Evolutionary conservation across 2,113 vertebrate genomes (phyloP).

Genomic region (Neolamprologus brichardi): DNA sequence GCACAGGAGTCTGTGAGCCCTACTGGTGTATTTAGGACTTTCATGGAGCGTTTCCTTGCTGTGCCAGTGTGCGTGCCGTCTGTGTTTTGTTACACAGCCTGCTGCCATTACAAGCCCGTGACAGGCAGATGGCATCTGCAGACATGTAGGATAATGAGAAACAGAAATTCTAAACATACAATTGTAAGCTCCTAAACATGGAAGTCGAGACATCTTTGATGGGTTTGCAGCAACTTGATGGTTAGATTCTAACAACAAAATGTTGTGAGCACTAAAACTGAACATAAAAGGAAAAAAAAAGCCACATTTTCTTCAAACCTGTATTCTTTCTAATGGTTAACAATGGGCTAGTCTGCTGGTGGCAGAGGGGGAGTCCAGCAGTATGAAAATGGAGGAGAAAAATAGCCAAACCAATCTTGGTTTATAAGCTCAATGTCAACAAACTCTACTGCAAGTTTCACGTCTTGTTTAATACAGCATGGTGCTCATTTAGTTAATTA

Average conservation of each 20-base stretch:
- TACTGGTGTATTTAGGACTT: conserved; percentile 7
- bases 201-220: not conserved
- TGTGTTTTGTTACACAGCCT: not conserved
- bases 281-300: not conserved
- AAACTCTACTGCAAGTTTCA: not conserved
- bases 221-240: not conserved
- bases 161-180: not conserved
- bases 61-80: not conserved
- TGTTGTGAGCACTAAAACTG: not conserved
- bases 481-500: not conserved
- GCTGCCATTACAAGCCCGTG: not conserved
- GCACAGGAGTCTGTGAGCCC: conserved; percentile 2
- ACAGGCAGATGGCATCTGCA: not conserved
- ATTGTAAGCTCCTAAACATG: not conserved
- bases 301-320: not conserved
- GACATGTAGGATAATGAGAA: not conserved
- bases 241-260: not conserved
- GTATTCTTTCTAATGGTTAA: not conserved
- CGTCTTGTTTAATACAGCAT: not conserved
- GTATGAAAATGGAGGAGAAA: not conserved
- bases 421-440: not conserved
- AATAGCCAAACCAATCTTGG: not conserved
- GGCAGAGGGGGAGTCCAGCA: not conserved
- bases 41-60: not conserved
- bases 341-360: not conserved